These are phyloP conservation scores for Neostethus bicornis DNA, from an alignment of 2,797 vertebrate genomes.

Conservation along the genomic window DNA sequence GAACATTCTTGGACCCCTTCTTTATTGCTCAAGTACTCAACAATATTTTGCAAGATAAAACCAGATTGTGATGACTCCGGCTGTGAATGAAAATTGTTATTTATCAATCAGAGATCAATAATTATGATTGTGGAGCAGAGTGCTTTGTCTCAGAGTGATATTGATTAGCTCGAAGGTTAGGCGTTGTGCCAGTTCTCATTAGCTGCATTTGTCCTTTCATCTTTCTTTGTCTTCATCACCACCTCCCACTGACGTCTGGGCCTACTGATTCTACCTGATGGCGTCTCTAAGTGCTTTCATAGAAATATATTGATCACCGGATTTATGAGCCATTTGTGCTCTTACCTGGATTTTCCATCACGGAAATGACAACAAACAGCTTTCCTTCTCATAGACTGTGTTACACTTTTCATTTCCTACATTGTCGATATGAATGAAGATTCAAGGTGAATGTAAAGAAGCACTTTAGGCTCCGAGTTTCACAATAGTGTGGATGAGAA, in stretches of 20 bases:
- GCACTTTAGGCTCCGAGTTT: not conserved
- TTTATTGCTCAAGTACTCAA: not conserved
- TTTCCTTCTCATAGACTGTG: constrained; percentile 17
- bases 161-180: constrained; percentile 61
- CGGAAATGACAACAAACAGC: constrained; percentile 12
- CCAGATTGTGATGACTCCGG: not conserved
- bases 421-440: not conserved
- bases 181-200: constrained; percentile 67
- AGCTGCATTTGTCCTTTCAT: constrained; percentile 64
- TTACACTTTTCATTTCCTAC: not conserved
- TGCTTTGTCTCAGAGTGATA: constrained; percentile 58
- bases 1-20: not conserved
- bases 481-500: not conserved
- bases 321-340: constrained; percentile 53
- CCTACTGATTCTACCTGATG: constrained; percentile 64
- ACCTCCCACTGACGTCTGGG: constrained; percentile 44
- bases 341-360: constrained; percentile 20
- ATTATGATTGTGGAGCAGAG: constrained; percentile 58
- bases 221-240: constrained; percentile 57
- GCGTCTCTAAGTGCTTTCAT: constrained; percentile 71
- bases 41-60: not conserved
- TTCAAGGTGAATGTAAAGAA: not conserved
- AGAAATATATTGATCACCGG: constrained; percentile 75
- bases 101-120: constrained; percentile 71
- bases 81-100: constrained; percentile 37